These are phyloP conservation scores for Euglossa dilemma DNA, from an alignment of 1,140 invertebrate genomes.

Conservation along the genomic window DNA sequence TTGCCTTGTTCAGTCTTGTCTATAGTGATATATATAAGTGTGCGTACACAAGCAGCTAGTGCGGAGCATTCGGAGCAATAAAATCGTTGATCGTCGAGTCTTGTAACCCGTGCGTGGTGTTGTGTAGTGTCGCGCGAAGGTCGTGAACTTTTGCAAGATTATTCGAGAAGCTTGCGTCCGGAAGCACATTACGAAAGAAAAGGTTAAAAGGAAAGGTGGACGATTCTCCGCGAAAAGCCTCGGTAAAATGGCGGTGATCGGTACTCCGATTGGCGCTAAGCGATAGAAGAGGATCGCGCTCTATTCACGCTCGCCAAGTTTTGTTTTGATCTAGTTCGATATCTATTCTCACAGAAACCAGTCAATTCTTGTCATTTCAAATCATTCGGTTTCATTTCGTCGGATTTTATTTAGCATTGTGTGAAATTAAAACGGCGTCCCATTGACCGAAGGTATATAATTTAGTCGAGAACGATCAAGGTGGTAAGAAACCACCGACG, in stretches of 20 bases:
- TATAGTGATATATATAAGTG: conserved; percentile 26
- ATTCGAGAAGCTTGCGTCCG: conserved; percentile 57
- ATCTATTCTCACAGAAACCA: conserved; percentile 1
- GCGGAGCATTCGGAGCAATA: conserved; percentile 39
- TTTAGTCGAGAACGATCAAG: conserved; percentile 44
- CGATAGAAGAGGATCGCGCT: conserved; percentile 68
- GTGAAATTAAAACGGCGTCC: conserved; percentile 28
- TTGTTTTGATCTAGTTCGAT: conserved; percentile 61
- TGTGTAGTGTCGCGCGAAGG: conserved; percentile 21
- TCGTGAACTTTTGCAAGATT: conserved; percentile 38
- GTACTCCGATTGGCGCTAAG: conserved; percentile 72
- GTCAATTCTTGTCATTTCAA: conserved; percentile 32
- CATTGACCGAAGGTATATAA: conserved; percentile 6
- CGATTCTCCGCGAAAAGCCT: conserved; percentile 54
- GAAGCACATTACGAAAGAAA: conserved; percentile 29
- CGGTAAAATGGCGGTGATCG: conserved; percentile 80
- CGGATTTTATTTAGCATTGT: not conserved
- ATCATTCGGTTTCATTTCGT: conserved; percentile 28
- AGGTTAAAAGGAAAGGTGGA: conserved; percentile 47
- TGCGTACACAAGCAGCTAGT: conserved; percentile 45
- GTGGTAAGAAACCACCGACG: conserved; percentile 32
- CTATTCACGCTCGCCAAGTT: conserved; percentile 63
- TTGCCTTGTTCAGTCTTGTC: conserved; percentile 15
- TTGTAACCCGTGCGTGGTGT: not conserved
- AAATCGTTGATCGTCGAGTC: conserved; percentile 22